A percentile compares a stretch with the other conserved stretches of the same genome.
These are phyloP conservation scores for Halcyon smyrnensis DNA, from an alignment of 2,797 vertebrate genomes.

Conservation along the genomic window DNA sequence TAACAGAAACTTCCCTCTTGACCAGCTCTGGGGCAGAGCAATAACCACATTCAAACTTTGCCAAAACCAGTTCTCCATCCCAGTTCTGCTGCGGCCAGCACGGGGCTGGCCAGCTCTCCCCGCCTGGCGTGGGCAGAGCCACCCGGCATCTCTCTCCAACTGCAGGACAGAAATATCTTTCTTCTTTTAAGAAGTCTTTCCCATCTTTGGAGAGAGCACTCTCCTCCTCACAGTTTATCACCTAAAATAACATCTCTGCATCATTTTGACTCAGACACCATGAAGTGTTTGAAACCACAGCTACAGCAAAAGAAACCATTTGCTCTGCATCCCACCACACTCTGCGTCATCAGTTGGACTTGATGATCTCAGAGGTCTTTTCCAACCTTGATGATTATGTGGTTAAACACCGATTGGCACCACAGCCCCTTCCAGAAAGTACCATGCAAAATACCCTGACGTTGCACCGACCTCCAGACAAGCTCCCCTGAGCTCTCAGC, in stretches of 20 bases:
- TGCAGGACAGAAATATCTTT: background rate
- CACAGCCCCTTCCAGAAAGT: background rate
- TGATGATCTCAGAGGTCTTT: no score
- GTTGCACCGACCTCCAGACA: accelerated
- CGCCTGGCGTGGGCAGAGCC: background rate
- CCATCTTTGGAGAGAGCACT: background rate
- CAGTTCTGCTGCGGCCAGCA: accelerated
- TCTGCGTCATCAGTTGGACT: no score
- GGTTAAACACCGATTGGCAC: background rate
- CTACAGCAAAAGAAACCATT: background rate
- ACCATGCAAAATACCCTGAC: background rate
- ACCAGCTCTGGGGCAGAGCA: background rate
- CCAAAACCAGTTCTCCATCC: background rate
- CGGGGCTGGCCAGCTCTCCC: background rate
- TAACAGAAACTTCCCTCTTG: background rate
- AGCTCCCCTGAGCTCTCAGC: background rate
- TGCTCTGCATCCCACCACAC: background rate
- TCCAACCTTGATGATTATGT: no score
- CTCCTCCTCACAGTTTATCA: background rate
- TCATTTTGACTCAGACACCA: background rate
- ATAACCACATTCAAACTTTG: accelerated
- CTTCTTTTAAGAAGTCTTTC: background rate
- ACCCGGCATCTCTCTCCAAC: background rate
- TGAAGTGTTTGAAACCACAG: background rate
- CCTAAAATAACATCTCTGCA: background rate